Base-by-base conservation (phyloP, 2,888 invertebrate genomes). In the Metopia argyrocephala region DNA sequence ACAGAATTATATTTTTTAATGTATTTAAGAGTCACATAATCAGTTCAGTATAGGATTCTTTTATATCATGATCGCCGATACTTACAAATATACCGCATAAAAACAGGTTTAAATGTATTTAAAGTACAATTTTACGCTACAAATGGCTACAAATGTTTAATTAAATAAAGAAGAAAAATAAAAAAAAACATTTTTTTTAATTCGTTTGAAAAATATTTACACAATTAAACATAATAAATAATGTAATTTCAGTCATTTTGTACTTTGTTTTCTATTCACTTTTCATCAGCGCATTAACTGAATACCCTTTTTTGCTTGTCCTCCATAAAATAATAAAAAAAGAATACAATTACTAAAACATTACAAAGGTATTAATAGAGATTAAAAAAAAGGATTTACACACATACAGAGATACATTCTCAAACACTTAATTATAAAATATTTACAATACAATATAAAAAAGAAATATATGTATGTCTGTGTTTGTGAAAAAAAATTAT, bases 61-160 rank as follows among this genome's bases (percentile, higher is more conserved):
- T n/a, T n/a, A n/a, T n/a, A n/a, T n/a, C n/a, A n/a, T n/a, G n/a
- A n/a, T n/a, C n/a, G n/a, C n/a, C n/a, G n/a, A n/a, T n/a, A n/a
- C n/a, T n/a, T n/a, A n/a, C n/a, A n/a, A n/a, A n/a, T n/a, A n/a
- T n/a, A n/a, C n/a, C n/a, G n/a, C n/a, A n/a, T n/a, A n/a, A n/a
- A 52, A 52, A 52, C 9, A 9, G 5, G 0, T 66, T 25, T 66
- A 66, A 54, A 38, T 66, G 38, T 54, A 66, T 66, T 64, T 54
- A 9, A n/a, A 52, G 12, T 20, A 48, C 38, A 45, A 61, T 21
- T n/a, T n/a, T n/a, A n/a, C n/a, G n/a, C n/a, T n/a, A n/a, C n/a
- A n/a, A n/a, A n/a, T n/a, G n/a, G n/a, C n/a, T n/a, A n/a, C n/a
- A n/a, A n/a, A n/a, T n/a, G n/a, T n/a, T n/a, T n/a, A n/a, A n/a